A percentile compares a stretch with the other conserved stretches of the same genome.
Evolutionary conservation across 35 echinoderm and acorn worm species (phyloP).

Genomic region (Heliocidaris tuberculata): DNA sequence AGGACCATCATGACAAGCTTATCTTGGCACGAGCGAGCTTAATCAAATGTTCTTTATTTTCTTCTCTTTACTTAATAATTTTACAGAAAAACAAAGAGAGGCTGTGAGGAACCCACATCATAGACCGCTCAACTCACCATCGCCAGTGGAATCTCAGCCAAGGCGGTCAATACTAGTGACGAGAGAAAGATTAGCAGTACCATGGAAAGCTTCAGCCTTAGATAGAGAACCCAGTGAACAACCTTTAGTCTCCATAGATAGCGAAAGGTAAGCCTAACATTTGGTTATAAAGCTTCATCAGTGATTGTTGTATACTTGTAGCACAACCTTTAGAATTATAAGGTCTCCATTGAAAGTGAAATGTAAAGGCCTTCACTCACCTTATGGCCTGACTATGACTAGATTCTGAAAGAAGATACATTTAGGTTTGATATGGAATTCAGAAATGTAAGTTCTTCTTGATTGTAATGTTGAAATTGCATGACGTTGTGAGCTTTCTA

Average conservation of each 20-base stretch:
- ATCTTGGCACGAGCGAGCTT: no score
- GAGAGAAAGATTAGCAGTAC: slow-evolving; percentile 84
- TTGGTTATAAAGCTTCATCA: neutral
- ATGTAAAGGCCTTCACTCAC: no score
- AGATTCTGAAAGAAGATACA: no score
- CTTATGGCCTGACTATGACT: no score
- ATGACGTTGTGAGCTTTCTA: neutral
- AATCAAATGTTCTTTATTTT: no score
- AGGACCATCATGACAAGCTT: no score
- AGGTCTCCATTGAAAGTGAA: no score
- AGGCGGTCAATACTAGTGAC: slow-evolving; percentile 77
- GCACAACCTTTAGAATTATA: no score
- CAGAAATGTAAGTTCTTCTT: neutral
- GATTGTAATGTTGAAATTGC: neutral
- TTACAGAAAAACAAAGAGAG: slow-evolving; percentile 77
- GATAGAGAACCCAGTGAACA: slow-evolving; percentile 90
- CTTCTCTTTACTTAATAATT: neutral
- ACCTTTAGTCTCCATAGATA: slow-evolving; percentile 95
- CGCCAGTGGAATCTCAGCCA: slow-evolving; percentile 79
- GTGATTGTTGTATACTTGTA: no score
- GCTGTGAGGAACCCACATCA: slow-evolving; percentile 61
- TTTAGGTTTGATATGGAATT: no score
- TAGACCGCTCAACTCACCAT: slow-evolving; percentile 63
- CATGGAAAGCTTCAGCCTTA: slow-evolving; percentile 84
- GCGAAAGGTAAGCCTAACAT: slow-evolving; percentile 81